phyloP scores from a whole-genome alignment of 2,888 invertebrate genomes.

The Unio pictorum region DNA sequence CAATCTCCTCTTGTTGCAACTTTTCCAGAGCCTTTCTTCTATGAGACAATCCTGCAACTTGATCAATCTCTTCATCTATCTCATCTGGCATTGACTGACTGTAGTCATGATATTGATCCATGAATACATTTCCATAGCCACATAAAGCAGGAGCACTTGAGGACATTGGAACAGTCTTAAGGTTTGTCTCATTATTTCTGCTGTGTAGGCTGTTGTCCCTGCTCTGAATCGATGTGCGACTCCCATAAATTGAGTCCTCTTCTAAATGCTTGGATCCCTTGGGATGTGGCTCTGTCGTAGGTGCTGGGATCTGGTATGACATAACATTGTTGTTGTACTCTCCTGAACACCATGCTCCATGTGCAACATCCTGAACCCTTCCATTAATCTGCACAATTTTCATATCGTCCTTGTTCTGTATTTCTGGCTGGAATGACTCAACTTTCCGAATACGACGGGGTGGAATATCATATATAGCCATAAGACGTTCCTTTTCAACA shows the following conservation, averaged over 20 bases:
- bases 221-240: conserved; percentile 22
- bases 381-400: conserved; percentile 3
- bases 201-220: background rate
- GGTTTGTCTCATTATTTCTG: conserved; percentile 4
- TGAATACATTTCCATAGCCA: conserved; percentile 26
- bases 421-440: conserved; percentile 21
- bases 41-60: conserved; percentile 22
- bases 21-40: conserved; percentile 47
- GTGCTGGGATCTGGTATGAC: conserved; percentile 35
- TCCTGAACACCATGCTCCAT: conserved; percentile 20
- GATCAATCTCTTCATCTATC: conserved; percentile 43
- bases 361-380: background rate
- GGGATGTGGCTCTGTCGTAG: conserved; percentile 3
- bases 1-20: conserved; percentile 53
- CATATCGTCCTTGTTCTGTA: background rate
- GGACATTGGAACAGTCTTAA: conserved; percentile 30
- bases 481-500: conserved; percentile 48
- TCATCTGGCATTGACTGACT: conserved; percentile 40
- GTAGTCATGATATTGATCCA: conserved; percentile 12
- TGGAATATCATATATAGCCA: conserved; percentile 62
- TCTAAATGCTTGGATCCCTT: too few relatives aligned
- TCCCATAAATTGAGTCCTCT: background rate
- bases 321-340: conserved; percentile 41
- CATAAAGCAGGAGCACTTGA: conserved; percentile 44
- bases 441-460: conserved; percentile 54